phyloP scores from a whole-genome alignment of 2,113 vertebrate species.

The Tupaia chinensis region DNA sequence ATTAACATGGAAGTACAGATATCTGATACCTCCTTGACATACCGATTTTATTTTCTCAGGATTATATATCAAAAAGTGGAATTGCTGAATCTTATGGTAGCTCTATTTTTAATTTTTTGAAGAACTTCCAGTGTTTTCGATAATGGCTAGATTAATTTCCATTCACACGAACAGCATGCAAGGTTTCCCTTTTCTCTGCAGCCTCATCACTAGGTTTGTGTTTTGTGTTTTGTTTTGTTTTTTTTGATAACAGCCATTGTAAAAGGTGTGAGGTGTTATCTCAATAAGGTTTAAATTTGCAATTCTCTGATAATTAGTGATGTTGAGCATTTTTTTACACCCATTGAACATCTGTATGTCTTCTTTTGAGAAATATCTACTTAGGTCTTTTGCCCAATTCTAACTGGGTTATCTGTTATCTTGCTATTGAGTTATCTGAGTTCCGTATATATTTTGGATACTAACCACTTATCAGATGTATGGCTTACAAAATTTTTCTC shows the following conservation, averaged over 20 bases:
- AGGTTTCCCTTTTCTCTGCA: not conserved
- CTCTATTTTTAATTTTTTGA: not conserved
- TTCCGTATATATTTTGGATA: not conserved
- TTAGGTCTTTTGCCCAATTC: not conserved
- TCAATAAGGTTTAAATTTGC: not conserved
- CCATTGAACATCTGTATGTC: not conserved
- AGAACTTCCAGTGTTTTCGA: not conserved
- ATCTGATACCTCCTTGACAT: not conserved
- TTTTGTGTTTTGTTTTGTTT: too few relatives aligned
- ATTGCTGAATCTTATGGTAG: not conserved
- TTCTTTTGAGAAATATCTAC: not conserved
- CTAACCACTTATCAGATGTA: not conserved
- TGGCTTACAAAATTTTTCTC: not conserved
- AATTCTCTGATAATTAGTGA: not conserved
- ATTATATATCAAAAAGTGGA: not conserved
- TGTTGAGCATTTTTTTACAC: not conserved
- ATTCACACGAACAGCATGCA: not conserved
- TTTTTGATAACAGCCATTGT: not conserved
- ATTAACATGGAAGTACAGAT: not conserved
- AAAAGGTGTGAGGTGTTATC: not conserved
- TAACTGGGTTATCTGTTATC: not conserved
- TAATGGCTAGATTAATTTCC: not conserved
- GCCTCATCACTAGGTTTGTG: not conserved
- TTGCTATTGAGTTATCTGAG: not conserved
- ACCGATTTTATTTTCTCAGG: not conserved